Base-by-base conservation (phyloP, 2,797 vertebrate species). In the Lateolabrax maculatus region DNA sequence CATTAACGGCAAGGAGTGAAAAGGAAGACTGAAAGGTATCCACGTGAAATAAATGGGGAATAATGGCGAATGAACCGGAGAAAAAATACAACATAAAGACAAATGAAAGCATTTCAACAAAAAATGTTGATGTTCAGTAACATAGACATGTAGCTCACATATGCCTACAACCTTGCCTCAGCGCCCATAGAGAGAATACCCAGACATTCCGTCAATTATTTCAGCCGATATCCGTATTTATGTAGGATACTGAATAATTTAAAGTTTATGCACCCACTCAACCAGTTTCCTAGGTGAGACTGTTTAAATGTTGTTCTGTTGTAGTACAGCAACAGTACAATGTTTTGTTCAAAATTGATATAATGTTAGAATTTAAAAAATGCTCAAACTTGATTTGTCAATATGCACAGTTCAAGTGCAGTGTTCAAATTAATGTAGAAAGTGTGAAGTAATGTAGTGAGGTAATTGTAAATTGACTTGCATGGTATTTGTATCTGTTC, bases 401-500 rank as follows among this genome's bases (percentile, higher is more conserved):
- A 8, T 52, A 43, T 49, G 31, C 48, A 64, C 6, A 8, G 6
- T 51, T 53, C 0, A 44, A 6, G 15, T 41, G 10, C 34, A 37
- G 12, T 62, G n/a, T 41, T 58, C n/a, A 49, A 44, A 60, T 25
- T 16, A 65, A 48, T 52, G 23, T 61, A 61, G 9, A 55, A 43
- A 51, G 18, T 29, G 31, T 60, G 7, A 57, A 46, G 23, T 65
- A 37, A 57, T 37, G 23, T 60, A 18, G 31, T 36, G 8, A 63
- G 46, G 21, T 49, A 21, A 60, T 29, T 67, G 60, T 46, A 29
- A 68, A 80, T 63, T n/a, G 12, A 64, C 44, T 25, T 23, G 15
- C 21, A 51, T 25, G 8, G 49, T 23, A 8, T 64, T 29, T 49
- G 29, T 18, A 21, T 72, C n/a, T 19, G 18, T 67, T 66, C 12